Base-by-base conservation (phyloP, 2,113 vertebrate genomes). In the Menidia beryllina region DNA sequence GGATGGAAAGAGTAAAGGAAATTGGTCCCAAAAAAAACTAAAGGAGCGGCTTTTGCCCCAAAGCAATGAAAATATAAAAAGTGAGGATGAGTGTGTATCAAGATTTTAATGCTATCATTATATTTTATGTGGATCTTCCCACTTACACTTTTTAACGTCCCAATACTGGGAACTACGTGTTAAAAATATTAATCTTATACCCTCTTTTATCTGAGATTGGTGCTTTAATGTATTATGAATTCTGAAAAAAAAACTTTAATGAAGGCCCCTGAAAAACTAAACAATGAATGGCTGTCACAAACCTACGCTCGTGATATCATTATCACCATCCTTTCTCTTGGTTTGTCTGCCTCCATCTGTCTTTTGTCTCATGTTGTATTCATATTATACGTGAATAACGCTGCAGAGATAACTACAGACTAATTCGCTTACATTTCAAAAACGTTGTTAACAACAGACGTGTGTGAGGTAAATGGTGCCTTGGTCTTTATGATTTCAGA, bases 401-500 rank as follows among this genome's bases (percentile, higher is more conserved):
- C n/a, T n/a, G n/a, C n/a, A n/a, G n/a, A n/a, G n/a, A n/a, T n/a
- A n/a, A n/a, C n/a, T n/a, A 65, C 60, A 72, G 36, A 57, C 41
- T 43, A 14, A 43, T 5, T 43, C 19, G 41, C 41, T 17, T 13
- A 17, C 14, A 17, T 43, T n/a, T n/a, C n/a, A n/a, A n/a, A n/a
- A n/a, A n/a, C n/a, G n/a, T n/a, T n/a, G n/a, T n/a, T n/a, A n/a
- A n/a, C n/a, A n/a, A n/a, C n/a, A n/a, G n/a, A n/a, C n/a, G n/a
- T n/a, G n/a, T n/a, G n/a, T n/a, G n/a, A n/a, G n/a, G n/a, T n/a
- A n/a, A n/a, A n/a, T n/a, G n/a, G n/a, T n/a, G n/a, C n/a, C n/a
- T n/a, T n/a, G n/a, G 20, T 75, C 79, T 81, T 80, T 65, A 76
- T 65, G 51, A 76, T 72, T 72, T 87, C 41, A 81, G 81, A 87